These are phyloP conservation scores for Brachyptera putata DNA, from an alignment of 2,888 invertebrate species.

Conservation along the genomic window DNA sequence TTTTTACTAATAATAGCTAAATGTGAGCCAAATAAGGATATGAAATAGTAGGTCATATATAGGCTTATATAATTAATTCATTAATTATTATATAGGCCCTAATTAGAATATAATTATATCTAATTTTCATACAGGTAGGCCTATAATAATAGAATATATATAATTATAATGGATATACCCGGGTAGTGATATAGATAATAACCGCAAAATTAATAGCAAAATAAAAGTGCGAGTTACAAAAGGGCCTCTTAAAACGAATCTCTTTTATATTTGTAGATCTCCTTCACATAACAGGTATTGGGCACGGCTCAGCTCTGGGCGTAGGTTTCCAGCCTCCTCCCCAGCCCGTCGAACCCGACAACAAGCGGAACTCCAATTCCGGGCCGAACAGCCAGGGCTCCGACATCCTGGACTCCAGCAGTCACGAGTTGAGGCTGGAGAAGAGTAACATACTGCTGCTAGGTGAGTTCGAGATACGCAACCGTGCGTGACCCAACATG, in stretches of 20 bases:
- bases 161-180: too few relatives aligned
- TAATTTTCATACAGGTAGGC: too few relatives aligned
- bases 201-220: too few relatives aligned
- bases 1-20: too few relatives aligned
- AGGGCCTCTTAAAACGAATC: neutral
- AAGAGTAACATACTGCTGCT: slow-evolving; percentile 32
- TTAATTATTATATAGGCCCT: too few relatives aligned
- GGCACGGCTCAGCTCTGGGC: slow-evolving; percentile 61
- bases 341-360: slow-evolving; percentile 30
- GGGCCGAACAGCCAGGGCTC: slow-evolving; percentile 47
- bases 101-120: too few relatives aligned
- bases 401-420: slow-evolving; percentile 75
- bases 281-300: slow-evolving; percentile 77
- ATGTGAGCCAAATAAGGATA: too few relatives aligned
- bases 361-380: slow-evolving; percentile 17
- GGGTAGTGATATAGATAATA: too few relatives aligned
- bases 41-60: too few relatives aligned
- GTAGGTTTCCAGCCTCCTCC: slow-evolving; percentile 53
- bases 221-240: neutral
- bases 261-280: slow-evolving; percentile 58
- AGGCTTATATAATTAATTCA: too few relatives aligned
- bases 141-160: too few relatives aligned
- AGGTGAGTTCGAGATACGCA: slow-evolving; percentile 2
- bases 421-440: slow-evolving; percentile 81
- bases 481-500: too few relatives aligned